These are phyloP conservation scores for Acronicta psi DNA, from an alignment of 2,888 invertebrate genomes.

Conservation along the genomic window DNA sequence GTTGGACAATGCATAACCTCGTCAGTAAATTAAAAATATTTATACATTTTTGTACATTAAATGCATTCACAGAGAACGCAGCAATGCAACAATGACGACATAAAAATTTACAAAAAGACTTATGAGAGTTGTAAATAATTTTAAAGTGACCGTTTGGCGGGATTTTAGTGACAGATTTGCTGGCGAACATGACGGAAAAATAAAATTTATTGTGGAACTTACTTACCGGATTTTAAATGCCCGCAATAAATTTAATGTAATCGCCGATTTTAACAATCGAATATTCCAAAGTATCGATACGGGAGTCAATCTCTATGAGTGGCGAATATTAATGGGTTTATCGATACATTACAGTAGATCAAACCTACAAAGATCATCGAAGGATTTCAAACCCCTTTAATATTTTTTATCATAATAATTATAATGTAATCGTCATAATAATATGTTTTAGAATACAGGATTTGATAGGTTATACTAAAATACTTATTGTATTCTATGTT, in stretches of 20 bases:
- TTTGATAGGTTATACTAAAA: too few relatives aligned
- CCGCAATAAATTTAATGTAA: conserved; percentile 50
- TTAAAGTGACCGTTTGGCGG: conserved; percentile 73
- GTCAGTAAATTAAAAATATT: conserved; percentile 62
- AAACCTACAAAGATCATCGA: conserved; percentile 4
- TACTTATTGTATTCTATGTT: too few relatives aligned
- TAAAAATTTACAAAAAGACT: conserved; percentile 68
- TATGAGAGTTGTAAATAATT: conserved; percentile 75
- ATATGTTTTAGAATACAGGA: background rate
- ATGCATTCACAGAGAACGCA: conserved; percentile 61
- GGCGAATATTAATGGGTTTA: conserved; percentile 31
- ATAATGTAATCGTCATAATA: conserved; percentile 3
- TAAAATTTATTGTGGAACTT: conserved; percentile 61
- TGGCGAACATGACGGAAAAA: conserved; percentile 62
- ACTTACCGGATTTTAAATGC: conserved; percentile 47
- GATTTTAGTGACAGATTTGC: conserved; percentile 68
- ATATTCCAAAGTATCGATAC: conserved; percentile 40
- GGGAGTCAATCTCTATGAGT: conserved; percentile 28
- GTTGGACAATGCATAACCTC: conserved; percentile 17
- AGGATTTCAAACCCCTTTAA: conserved; percentile 4
- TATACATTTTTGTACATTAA: conserved; percentile 60
- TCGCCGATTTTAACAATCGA: conserved; percentile 44
- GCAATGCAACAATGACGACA: conserved; percentile 73
- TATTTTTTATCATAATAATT: conserved; percentile 2
- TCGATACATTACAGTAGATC: conserved; percentile 22